Evolutionary conservation across 1,140 invertebrate genomes (phyloP), one percentile per base, ranked within the genome.

Genomic region (Thaumatotibia leucotreta): DNA sequence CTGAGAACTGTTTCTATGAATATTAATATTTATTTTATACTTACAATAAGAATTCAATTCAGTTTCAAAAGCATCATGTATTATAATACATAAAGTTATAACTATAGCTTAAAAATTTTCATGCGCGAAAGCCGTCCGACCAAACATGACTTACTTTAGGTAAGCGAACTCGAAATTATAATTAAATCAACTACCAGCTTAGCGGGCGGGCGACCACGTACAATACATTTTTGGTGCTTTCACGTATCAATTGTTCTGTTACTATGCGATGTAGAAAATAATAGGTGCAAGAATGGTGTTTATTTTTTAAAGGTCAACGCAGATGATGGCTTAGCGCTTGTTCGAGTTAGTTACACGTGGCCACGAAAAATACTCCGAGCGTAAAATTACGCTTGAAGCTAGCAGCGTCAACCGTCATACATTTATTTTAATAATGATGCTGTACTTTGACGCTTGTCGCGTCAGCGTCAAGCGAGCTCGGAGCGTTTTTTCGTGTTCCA

Each of bases 31-130:
- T 84, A 83, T 79, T 78, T 79, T 84, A 86, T 89, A 90, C 85
- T 89, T 90, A 90, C 77, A 83, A 84, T 89, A 86, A 86, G 81
- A 88, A 86, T 89, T 87, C 80, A 87, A 86, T 88, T 86, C 86
- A 85, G 82, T 86, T 88, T 86, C 73, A 82, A 89, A 90, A 88
- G 86, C 86, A 89, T 86, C 80, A 77, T 81, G 75, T 86, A 81
- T 79, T 76, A 86, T 86, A 82, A 86, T 86, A 88, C 83, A 90
- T 80, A 86, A 82, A 86, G 83, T 88, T 88, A 79, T 81, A 88
- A 86, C 83, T 89, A 87, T 80, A 86, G 77, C 76, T 86, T 79
- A 80, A 81, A 83, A 72, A 78, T 69, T 69, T 75, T 76, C 74
- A 75, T 78, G 79, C 77, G 80, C 78, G 73, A 82, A 75, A 78